A percentile compares a stretch with the other conserved stretches of the same genome.
Conservation (phyloP, 2,113 vertebrate genomes). For the Cinclus mexicanus region DNA sequence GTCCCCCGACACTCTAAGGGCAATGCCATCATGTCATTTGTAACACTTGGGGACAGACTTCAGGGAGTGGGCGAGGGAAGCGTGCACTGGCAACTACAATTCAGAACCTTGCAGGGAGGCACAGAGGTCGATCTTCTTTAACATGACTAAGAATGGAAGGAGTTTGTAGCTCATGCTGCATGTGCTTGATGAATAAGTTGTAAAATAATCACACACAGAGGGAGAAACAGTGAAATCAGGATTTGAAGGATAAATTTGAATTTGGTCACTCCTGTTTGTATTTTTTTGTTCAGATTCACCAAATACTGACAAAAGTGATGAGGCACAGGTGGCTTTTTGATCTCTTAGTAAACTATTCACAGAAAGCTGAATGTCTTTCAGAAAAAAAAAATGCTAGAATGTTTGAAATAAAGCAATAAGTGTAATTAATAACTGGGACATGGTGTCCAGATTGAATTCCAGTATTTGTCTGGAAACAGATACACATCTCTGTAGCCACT, state of each 20-base stretch:
- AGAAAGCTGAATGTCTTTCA: not conserved
- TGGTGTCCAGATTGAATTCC: not conserved
- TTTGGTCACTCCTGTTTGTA: not conserved
- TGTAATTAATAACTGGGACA: not conserved
- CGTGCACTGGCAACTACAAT: not conserved
- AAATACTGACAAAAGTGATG: not conserved
- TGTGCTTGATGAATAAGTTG: not conserved
- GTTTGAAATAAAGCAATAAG: not conserved
- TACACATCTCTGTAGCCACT: not conserved
- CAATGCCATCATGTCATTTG: not conserved
- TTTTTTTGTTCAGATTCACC: not conserved
- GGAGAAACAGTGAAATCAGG: not conserved
- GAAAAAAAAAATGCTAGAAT: not conserved
- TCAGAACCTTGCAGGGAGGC: not conserved
- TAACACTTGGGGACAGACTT: too few species aligned
- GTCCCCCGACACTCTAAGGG: not conserved
- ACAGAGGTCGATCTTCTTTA: not conserved
- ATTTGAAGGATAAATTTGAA: not conserved
- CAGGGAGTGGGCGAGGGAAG: not conserved
- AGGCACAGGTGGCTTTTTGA: not conserved
- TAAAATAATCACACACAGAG: not conserved
- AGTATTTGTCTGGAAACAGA: not conserved
- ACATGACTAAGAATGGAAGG: not conserved
- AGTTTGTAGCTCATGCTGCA: not conserved
- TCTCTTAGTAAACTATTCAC: not conserved